Percentiles rank a stretch among this genome's conserved stretches.
Evolutionary conservation across 2,888 invertebrate species (phyloP).

Genomic region (Ceramica pisi): DNA sequence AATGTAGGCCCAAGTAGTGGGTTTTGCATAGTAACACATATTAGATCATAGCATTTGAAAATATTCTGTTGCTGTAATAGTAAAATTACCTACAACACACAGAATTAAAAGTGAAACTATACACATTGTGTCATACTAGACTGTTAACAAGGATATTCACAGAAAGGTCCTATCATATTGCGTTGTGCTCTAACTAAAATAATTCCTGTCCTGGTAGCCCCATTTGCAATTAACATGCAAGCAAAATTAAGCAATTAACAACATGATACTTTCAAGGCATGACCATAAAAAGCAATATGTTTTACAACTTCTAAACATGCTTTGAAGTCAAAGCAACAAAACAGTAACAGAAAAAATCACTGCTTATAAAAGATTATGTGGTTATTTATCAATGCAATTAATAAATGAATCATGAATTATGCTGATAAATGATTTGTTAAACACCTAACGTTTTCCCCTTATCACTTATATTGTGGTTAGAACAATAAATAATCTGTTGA

Average conservation of each 20-base stretch:
- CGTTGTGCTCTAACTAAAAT: not conserved
- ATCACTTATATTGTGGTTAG: conserved; percentile 15
- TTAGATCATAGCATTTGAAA: too few relatives aligned
- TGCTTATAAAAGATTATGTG: not conserved
- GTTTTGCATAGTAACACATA: too few relatives aligned
- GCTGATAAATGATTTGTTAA: conserved; percentile 18
- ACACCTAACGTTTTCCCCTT: not conserved
- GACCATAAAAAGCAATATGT: conserved; percentile 12
- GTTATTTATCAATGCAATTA: conserved; percentile 16
- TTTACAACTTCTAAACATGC: conserved; percentile 25
- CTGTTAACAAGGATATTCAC: not conserved
- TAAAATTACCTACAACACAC: not conserved
- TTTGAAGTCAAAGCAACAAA: not conserved
- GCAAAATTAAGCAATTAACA: conserved; percentile 28
- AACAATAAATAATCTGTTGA: not conserved
- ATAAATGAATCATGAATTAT: not conserved
- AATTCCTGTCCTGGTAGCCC: not conserved
- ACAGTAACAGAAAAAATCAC: conserved; percentile 5
- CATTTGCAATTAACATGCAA: conserved; percentile 36
- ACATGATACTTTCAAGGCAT: conserved; percentile 25
- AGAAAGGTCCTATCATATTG: not conserved
- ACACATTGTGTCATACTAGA: not conserved
- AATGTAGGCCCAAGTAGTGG: not conserved
- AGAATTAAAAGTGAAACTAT: not conserved
- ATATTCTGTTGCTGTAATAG: not conserved